Evolutionary conservation across 2,888 invertebrate species (phyloP), one percentile per base, ranked within the genome.

Genomic region (Habroteleia sp.): DNA sequence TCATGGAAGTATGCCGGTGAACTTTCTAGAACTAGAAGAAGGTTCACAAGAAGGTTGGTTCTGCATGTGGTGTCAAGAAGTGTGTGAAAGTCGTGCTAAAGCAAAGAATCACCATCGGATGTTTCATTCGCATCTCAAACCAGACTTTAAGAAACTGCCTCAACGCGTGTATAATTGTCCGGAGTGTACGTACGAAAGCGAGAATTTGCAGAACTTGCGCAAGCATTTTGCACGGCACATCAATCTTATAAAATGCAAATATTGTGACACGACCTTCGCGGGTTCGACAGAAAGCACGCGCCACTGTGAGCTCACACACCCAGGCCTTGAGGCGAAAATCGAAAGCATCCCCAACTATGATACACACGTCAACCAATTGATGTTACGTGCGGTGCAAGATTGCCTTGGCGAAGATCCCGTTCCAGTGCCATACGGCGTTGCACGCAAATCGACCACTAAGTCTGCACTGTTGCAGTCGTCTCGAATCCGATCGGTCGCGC

Each of bases 371-470:
- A 83, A 83, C 0, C 74, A 76, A 1, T 48, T 85, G 14, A 82
- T 85, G 78, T 3, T 74, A 0, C 79, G 74, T 20, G 63, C 54
- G 3, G 44, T 65, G 4, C 46, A 69, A 16, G 29, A 13, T 7
- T 39, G 16, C n/a, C 17, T 62, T 3, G 54, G 58, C 20, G 54
- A 46, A 4, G 16, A 56, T 2, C 2, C 25, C 10, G 35, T 31
- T 11, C 10, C 33, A 1, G 27, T 48, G 6, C 42, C 23, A 3
- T 23, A 11, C 14, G 65, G 83, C 1, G 85, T 89, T 1, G 90
- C 90, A 0, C 87, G 83, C 25, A 91, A 91, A 77, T 90, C 90
- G 0, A 91, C 90, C 0, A 84, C 89, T 0, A 86, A 84, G 16
- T 78, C 83, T 0, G 14, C 7, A 6, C 39, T 69, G 5, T 5